Conservation (phyloP, 2,888 invertebrate genomes). For the Timema cristinae region DNA sequence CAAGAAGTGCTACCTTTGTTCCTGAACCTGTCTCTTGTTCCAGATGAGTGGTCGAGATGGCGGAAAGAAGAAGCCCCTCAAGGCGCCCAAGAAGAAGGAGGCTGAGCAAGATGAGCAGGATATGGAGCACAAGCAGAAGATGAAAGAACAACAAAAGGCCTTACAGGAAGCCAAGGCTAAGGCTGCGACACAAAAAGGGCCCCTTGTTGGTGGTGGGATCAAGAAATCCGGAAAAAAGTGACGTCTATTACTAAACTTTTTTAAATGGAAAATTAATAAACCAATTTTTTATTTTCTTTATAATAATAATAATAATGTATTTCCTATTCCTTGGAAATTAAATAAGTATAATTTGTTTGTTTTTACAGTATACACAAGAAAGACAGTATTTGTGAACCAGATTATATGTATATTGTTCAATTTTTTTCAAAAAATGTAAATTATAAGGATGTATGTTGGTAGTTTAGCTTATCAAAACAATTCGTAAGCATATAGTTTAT, state of each 20-base stretch:
- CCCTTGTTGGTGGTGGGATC: slow-evolving; percentile 81
- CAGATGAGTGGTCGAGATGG: slow-evolving; percentile 84
- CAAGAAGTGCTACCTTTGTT: not conserved
- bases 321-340: no score
- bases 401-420: no score
- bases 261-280: not conserved
- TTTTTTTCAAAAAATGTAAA: no score
- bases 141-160: slow-evolving; percentile 86
- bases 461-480: no score
- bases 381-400: no score
- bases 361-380: no score
- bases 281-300: not conserved
- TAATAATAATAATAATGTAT: no score
- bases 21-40: not conserved
- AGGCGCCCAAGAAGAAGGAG: slow-evolving; percentile 81
- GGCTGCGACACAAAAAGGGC: slow-evolving; percentile 79
- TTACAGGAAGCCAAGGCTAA: slow-evolving; percentile 83
- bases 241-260: slow-evolving; percentile 38
- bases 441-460: no score
- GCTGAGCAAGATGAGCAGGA: slow-evolving; percentile 79
- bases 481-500: no score
- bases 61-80: slow-evolving; percentile 95
- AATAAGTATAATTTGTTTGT: no score
- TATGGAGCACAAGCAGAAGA: slow-evolving; percentile 79
- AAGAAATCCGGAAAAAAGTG: slow-evolving; percentile 97